A percentile compares a stretch with the other conserved stretches of the same genome.
Evolutionary conservation across 64 coral and sea anemone genomes (phyloP).

Genomic region (Stylophora pistillata): DNA sequence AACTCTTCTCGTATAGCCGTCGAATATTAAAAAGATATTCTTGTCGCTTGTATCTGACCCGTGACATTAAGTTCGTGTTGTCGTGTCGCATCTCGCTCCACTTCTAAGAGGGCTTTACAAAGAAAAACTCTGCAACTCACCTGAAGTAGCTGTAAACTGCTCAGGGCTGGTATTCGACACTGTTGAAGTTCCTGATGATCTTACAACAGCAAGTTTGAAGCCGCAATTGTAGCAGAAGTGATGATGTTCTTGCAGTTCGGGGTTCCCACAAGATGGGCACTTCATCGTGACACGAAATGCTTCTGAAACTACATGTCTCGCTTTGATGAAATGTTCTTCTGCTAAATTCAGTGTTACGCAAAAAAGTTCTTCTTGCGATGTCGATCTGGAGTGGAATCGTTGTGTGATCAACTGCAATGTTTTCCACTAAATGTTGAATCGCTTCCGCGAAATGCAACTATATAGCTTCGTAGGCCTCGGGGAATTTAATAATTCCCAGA

Average conservation of each 20-base stretch:
- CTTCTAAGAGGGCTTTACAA: too few relatives aligned
- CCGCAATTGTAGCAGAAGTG: conserved; percentile 14
- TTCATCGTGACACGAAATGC: not conserved
- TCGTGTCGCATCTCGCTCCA: too few relatives aligned
- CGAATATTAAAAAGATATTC: too few relatives aligned
- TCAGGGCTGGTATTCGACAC: too few relatives aligned
- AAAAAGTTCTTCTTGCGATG: not conserved
- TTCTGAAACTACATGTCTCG: not conserved
- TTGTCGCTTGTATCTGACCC: too few relatives aligned
- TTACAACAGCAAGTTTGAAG: not conserved
- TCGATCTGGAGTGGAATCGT: not conserved
- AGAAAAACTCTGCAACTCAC: too few relatives aligned
- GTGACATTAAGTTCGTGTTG: too few relatives aligned
- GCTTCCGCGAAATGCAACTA: conserved; percentile 3
- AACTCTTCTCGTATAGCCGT: too few relatives aligned
- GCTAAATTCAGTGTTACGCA: not conserved
- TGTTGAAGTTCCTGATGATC: too few relatives aligned
- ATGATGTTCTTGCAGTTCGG: conserved; percentile 22
- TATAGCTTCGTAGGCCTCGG: not conserved
- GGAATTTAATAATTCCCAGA: conserved; percentile 17
- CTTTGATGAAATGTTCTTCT: too few relatives aligned
- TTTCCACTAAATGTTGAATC: not conserved
- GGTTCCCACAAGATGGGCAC: conserved; percentile 17
- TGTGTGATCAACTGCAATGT: not conserved
- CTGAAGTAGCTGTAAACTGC: too few relatives aligned